Conservation (phyloP, 2,888 invertebrate genomes). For the Drosophila falleni region DNA sequence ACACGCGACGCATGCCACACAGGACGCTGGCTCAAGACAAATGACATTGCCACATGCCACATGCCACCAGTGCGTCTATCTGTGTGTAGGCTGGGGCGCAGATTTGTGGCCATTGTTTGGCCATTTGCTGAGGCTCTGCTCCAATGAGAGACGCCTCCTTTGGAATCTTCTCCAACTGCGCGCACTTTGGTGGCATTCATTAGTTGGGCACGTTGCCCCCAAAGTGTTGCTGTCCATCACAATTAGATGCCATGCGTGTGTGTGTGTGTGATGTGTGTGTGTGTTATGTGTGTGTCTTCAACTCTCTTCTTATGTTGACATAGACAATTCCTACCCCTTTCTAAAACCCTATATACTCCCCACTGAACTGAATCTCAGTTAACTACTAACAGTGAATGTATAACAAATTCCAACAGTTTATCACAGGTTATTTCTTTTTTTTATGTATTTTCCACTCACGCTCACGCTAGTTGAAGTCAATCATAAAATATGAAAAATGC, state of each 20-base stretch:
- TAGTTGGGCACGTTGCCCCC: constrained; percentile 49
- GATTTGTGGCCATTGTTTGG: constrained; percentile 59
- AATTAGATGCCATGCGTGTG: constrained; percentile 51
- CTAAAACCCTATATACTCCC: too few relatives aligned
- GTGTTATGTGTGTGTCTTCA: background rate
- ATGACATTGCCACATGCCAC: constrained; percentile 66
- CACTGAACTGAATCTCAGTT: constrained; percentile 20
- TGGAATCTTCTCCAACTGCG: constrained; percentile 30
- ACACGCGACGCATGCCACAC: constrained; percentile 61
- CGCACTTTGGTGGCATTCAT: constrained; percentile 69
- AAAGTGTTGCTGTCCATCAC: constrained; percentile 73
- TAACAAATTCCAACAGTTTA: constrained; percentile 25
- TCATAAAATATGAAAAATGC: constrained; percentile 75
- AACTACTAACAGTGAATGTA: constrained; percentile 22
- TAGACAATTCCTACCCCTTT: too few relatives aligned
- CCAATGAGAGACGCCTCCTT: constrained; percentile 36
- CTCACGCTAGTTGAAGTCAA: constrained; percentile 57
- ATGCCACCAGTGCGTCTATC: background rate
- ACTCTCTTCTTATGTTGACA: constrained; percentile 21
- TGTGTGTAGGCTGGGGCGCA: constrained; percentile 25
- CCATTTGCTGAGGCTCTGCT: constrained; percentile 41
- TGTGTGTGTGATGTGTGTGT: too few relatives aligned
- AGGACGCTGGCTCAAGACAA: constrained; percentile 58
- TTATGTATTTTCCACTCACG: background rate
- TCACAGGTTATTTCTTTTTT: background rate